phyloP scores from a whole-genome alignment of 2,113 vertebrate genomes.

The Scomber colias region DNA sequence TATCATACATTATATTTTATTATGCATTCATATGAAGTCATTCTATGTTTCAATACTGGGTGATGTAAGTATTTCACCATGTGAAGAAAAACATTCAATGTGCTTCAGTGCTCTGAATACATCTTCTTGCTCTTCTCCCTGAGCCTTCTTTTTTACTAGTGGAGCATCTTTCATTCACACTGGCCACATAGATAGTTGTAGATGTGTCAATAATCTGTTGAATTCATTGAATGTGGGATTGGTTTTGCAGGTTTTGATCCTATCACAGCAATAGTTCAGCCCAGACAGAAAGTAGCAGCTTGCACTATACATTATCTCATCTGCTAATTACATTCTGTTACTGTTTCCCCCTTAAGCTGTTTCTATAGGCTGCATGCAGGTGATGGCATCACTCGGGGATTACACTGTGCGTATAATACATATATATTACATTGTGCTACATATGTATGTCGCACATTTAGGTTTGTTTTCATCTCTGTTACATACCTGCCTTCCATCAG shows the following conservation, averaged over 20 bases:
- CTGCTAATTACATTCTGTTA: background rate
- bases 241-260: background rate
- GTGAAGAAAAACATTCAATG: background rate
- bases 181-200: background rate
- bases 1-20: background rate
- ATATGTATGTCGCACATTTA: too few relatives aligned
- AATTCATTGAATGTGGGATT: background rate
- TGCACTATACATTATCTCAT: background rate
- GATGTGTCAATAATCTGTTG: background rate
- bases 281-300: background rate
- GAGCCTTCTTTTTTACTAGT: background rate
- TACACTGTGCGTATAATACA: too few relatives aligned
- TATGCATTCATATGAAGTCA: background rate
- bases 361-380: too few relatives aligned
- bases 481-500: too few relatives aligned
- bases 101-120: background rate
- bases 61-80: background rate
- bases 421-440: too few relatives aligned
- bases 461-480: too few relatives aligned
- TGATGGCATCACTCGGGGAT: too few relatives aligned
- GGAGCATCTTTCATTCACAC: background rate
- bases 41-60: background rate
- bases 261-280: background rate
- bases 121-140: background rate
- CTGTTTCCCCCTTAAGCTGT: background rate